Evolutionary conservation across 2,113 vertebrate genomes (phyloP), one percentile per base, ranked within the genome.

Genomic region (Sylvilagus bachmani): DNA sequence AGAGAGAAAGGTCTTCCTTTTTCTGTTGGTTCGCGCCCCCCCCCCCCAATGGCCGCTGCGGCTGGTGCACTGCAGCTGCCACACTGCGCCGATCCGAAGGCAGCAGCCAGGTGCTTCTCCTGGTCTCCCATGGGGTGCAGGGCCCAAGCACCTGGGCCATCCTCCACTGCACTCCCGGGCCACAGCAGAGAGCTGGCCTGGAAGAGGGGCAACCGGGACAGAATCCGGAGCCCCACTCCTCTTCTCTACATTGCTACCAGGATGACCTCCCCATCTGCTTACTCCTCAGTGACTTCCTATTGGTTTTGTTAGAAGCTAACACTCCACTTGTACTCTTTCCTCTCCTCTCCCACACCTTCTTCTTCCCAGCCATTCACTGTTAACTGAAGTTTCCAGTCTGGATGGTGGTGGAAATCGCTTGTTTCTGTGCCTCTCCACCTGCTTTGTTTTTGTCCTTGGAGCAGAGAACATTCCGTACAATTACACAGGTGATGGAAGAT

Each of bases 21-120:
- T 44, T 44, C 44, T 1, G 7, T 44, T 44, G 44, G 44, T 44
- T 44, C 44, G 7, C 44, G 38, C 38, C 38, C 44, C 44, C 7
- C 38, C 38, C 44, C 44, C 7, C 6, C 44, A 44, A 44, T 44
- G 44, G 44, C 44, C 1, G 44, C 44, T 44, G 44, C 7, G 44
- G 44, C 44, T 6, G 6, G 7, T 1, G 7, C 44, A 7, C 44
- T 6, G 44, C 8, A 7, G 44, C 44, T 6, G 6, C 1, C 1
- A 1, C 44, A 44, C 44, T 6, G 6, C 44, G 7, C 44, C 8
- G 44, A 44, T 44, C 44, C 44, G 7, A 44, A 44, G 44, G 1
- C 44, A 44, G 44, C 6, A 44, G 44, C 44, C 44, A 44, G 44
- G 44, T 44, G 44, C 6, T 7, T 44, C 44, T 44, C 44, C 44